Conservation (phyloP, 2,888 invertebrate species). For the Agrochola lychnidis region DNA sequence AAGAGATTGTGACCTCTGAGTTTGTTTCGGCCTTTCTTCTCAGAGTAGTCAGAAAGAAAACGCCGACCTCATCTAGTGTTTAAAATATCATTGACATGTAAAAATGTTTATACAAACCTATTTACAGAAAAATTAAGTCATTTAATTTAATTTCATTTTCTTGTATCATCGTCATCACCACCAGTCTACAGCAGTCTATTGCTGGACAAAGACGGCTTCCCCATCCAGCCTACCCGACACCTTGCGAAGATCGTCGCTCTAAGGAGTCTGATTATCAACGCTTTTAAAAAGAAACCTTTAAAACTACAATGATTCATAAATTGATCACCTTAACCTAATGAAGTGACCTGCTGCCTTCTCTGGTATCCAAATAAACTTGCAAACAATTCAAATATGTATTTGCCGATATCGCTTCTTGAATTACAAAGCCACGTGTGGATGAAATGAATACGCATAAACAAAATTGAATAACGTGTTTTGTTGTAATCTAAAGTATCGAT, state of each 20-base stretch:
- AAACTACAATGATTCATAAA: neutral
- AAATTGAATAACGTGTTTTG: slow-evolving; percentile 6
- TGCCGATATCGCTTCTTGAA: slow-evolving; percentile 18
- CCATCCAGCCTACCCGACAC: neutral
- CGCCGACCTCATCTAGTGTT: no score
- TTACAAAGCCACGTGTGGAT: slow-evolving; percentile 40
- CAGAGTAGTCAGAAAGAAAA: no score
- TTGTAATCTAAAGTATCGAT: neutral
- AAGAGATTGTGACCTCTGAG: no score
- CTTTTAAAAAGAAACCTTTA: neutral
- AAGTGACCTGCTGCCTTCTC: slow-evolving; percentile 2
- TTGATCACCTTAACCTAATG: slow-evolving; percentile 7
- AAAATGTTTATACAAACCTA: no score
- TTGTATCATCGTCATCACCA: no score
- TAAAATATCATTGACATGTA: no score
- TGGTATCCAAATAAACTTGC: slow-evolving; percentile 24
- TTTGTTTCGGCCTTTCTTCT: no score
- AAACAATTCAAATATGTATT: slow-evolving; percentile 36
- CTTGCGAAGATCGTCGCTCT: neutral
- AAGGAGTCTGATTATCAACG: neutral
- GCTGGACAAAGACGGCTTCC: neutral
- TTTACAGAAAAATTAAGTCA: no score
- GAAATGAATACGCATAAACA: slow-evolving; percentile 10
- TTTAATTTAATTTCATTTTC: no score
- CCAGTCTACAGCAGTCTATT: neutral